A percentile compares a stretch with the other conserved stretches of the same genome.
These are phyloP conservation scores for Bembecia ichneumoniformis DNA, from an alignment of 2,888 invertebrate species.

Conservation along the genomic window DNA sequence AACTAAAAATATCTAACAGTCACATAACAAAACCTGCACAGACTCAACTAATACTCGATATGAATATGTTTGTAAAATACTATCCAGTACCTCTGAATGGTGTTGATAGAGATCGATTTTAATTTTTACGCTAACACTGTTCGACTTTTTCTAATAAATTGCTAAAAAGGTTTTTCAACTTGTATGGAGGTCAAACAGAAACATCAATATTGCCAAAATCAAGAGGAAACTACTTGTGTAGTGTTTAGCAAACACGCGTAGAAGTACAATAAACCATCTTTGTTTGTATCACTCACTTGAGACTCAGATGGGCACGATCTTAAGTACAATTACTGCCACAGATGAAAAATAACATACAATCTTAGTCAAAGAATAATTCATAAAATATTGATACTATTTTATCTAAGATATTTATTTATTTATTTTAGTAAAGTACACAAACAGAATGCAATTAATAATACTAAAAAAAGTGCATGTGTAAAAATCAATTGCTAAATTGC, in stretches of 20 bases:
- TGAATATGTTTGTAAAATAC: slow-evolving; percentile 4
- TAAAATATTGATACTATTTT: not conserved
- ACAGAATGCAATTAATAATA: no score
- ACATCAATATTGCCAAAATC: slow-evolving; percentile 52
- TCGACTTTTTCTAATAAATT: slow-evolving; percentile 9
- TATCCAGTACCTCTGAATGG: slow-evolving; percentile 10
- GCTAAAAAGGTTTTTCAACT: slow-evolving; percentile 9
- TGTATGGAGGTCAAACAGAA: slow-evolving; percentile 9
- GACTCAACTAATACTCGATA: slow-evolving; percentile 4
- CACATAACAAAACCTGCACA: no score
- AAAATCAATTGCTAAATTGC: no score
- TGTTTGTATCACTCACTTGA: slow-evolving; percentile 41
- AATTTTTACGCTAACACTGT: slow-evolving; percentile 15
- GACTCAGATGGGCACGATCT: slow-evolving; percentile 39
- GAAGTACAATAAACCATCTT: slow-evolving; percentile 45
- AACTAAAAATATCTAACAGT: no score
- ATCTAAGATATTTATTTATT: no score
- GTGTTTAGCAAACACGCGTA: slow-evolving; percentile 54
- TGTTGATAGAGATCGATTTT: slow-evolving; percentile 3
- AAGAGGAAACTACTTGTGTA: slow-evolving; percentile 41
- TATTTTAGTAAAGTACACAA: no score
- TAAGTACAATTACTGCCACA: slow-evolving; percentile 34
- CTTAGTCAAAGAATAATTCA: not conserved
- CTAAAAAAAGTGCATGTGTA: no score
- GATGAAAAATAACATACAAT: not conserved